Conservation (phyloP, 2,113 vertebrate genomes). For the Ifrita kowaldi region DNA sequence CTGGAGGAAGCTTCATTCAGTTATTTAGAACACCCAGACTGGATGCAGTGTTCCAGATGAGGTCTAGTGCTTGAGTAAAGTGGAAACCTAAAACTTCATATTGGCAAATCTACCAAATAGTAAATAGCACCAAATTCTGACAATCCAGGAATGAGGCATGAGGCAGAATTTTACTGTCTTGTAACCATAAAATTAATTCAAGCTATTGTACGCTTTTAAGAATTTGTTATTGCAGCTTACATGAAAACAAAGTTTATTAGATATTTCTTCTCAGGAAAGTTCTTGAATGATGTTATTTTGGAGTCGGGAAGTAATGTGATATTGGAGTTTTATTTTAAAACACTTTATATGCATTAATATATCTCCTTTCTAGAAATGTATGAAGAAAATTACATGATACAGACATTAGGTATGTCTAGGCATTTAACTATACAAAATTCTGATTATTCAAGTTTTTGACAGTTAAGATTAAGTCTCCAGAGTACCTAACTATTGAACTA, state of each 20-base stretch:
- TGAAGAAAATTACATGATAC: neutral
- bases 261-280: neutral
- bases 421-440: neutral
- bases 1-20: neutral
- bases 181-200: neutral
- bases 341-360: neutral
- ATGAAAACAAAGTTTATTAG: neutral
- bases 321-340: neutral
- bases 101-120: neutral
- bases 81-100: neutral
- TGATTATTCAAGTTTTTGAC: slow-evolving; percentile 17
- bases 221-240: neutral
- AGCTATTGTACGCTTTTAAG: neutral
- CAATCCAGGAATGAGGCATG: neutral
- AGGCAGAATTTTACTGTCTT: neutral
- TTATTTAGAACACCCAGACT: neutral
- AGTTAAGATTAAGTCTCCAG: neutral
- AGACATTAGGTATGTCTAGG: neutral
- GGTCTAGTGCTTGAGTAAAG: neutral
- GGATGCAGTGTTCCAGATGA: neutral
- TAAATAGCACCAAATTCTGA: neutral
- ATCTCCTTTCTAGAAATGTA: neutral
- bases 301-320: neutral
- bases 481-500: neutral
- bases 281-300: neutral